Evolutionary conservation across 2,113 vertebrate genomes (phyloP).

Genomic region (Taxidea taxus): DNA sequence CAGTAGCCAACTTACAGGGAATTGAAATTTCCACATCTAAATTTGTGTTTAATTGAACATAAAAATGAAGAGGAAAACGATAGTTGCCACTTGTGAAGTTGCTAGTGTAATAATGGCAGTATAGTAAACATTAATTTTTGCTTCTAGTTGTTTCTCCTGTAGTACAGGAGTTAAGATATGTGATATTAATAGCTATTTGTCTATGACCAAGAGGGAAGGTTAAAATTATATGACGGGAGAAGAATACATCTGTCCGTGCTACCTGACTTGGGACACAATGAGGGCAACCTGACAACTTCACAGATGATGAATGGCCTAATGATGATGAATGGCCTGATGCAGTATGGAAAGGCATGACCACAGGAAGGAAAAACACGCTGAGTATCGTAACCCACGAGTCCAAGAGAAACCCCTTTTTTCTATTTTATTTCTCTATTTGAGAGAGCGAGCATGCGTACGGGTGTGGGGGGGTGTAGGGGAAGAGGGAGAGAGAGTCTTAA

Average conservation of each 20-base stretch:
- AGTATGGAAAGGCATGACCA: neutral
- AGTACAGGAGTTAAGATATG: neutral
- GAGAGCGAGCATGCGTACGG: neutral
- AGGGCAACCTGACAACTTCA: neutral
- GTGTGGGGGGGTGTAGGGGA: no score
- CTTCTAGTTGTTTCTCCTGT: neutral
- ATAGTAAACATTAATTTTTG: neutral
- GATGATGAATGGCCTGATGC: neutral
- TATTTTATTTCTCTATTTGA: neutral
- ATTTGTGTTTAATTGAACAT: slow-evolving; percentile 38
- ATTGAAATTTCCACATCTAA: neutral
- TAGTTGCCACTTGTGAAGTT: slow-evolving; percentile 5
- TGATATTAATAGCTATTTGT: slow-evolving; percentile 11
- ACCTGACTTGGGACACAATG: neutral
- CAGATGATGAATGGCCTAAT: neutral
- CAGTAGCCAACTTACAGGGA: neutral
- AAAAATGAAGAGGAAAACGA: slow-evolving; percentile 32
- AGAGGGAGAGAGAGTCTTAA: neutral
- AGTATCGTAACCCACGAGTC: neutral
- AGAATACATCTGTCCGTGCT: neutral
- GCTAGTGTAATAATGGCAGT: neutral
- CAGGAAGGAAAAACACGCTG: neutral
- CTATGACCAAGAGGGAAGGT: neutral
- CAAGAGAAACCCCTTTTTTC: neutral
- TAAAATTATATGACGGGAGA: neutral